Conservation (phyloP, 2,888 invertebrate genomes). For the Drosophila dives region DNA sequence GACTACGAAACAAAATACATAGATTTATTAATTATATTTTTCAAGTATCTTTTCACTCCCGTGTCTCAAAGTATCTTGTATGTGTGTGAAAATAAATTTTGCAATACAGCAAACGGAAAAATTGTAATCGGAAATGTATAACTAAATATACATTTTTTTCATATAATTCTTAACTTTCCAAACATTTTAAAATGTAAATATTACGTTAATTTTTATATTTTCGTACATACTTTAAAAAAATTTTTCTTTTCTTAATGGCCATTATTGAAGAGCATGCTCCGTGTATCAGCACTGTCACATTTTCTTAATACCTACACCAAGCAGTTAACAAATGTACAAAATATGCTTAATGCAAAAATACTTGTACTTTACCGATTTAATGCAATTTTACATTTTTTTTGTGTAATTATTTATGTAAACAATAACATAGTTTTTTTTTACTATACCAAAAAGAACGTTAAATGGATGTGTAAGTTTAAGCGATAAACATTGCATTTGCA, state of each 20-base stretch:
- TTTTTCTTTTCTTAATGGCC: constrained; percentile 34
- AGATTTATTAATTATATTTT: constrained; percentile 25
- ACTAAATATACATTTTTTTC: constrained; percentile 53
- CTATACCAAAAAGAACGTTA: constrained; percentile 20
- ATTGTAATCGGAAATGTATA: constrained; percentile 33
- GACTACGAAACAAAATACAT: constrained; percentile 6
- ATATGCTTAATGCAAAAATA: constrained; percentile 64
- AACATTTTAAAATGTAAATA: constrained; percentile 61
- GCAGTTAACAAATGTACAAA: constrained; percentile 42
- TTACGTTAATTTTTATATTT: constrained; percentile 37
- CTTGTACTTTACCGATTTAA: constrained; percentile 37
- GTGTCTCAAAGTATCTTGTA: constrained; percentile 85
- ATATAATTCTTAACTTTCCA: constrained; percentile 47
- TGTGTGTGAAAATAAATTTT: constrained; percentile 84
- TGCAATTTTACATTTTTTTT: constrained; percentile 59
- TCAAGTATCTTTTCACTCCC: constrained; percentile 66
- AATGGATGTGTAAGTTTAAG: constrained; percentile 65
- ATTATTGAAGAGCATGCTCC: constrained; percentile 69
- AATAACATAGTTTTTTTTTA: constrained; percentile 29
- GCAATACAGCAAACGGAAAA: constrained; percentile 63
- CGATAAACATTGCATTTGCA: constrained; percentile 64
- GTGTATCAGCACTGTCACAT: constrained; percentile 73
- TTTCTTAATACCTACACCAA: constrained; percentile 32
- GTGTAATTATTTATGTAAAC: constrained; percentile 55
- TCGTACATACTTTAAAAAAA: constrained; percentile 33